Conservation (phyloP, 1,140 invertebrate species). For the Trichonephila inaurata region DNA sequence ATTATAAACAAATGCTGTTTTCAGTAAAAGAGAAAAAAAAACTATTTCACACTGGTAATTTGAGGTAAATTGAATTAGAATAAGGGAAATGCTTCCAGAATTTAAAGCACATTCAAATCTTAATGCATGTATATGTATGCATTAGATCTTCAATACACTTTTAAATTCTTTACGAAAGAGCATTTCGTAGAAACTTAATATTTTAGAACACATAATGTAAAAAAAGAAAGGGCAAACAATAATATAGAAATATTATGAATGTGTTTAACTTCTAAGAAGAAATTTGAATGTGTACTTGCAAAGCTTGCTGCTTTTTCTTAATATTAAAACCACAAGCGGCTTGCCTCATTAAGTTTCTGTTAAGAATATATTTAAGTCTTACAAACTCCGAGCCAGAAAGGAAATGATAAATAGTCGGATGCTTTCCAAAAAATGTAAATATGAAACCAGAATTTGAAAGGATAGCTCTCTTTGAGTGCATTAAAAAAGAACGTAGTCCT, state of each 20-base stretch:
- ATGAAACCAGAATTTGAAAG: slow-evolving; percentile 45
- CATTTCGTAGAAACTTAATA: background rate
- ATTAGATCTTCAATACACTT: too few species aligned
- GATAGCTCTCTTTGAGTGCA: slow-evolving; percentile 7
- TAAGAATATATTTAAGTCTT: background rate
- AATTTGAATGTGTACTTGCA: background rate
- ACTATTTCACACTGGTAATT: too few species aligned
- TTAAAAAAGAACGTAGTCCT: slow-evolving; percentile 27
- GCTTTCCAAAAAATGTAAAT: slow-evolving; percentile 58
- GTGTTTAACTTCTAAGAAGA: background rate
- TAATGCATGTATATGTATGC: too few species aligned
- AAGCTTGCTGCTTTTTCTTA: background rate
- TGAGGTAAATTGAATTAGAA: too few species aligned
- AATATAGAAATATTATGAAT: background rate
- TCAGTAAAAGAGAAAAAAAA: too few species aligned
- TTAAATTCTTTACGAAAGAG: too few species aligned
- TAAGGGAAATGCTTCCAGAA: too few species aligned
- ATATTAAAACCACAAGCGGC: background rate
- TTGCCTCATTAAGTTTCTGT: slow-evolving; percentile 1
- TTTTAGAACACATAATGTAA: background rate
- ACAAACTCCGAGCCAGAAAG: slow-evolving; percentile 23
- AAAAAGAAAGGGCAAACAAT: background rate
- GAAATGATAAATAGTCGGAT: slow-evolving; percentile 46
- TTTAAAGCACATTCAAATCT: too few species aligned
- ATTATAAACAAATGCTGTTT: too few species aligned